Percentiles rank a stretch among this genome's conserved stretches.
phyloP scores from a whole-genome alignment of 2,888 invertebrate genomes.

The Oscheius onirici region DNA sequence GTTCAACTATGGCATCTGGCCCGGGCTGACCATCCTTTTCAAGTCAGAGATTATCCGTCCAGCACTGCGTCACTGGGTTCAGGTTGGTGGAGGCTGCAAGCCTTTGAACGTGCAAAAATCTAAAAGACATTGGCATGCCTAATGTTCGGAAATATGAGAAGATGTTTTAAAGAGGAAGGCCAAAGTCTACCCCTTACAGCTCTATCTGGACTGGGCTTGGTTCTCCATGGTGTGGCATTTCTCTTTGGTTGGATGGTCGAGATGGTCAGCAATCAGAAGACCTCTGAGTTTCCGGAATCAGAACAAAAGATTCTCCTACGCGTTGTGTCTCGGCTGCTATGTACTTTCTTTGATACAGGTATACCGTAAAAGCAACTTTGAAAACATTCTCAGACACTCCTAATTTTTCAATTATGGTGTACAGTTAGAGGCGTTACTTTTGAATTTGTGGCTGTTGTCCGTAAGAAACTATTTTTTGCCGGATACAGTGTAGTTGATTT shows the following conservation, averaged over 20 bases:
- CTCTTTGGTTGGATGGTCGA: conserved; percentile 63
- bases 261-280: conserved; percentile 64
- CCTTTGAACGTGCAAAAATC: conserved; percentile 1
- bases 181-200: conserved; percentile 37
- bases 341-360: conserved; percentile 63
- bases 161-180: not conserved
- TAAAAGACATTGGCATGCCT: conserved; percentile 20
- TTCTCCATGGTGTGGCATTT: conserved; percentile 70
- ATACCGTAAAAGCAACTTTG: no score
- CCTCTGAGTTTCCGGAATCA: conserved; percentile 62
- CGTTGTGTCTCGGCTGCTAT: conserved; percentile 60
- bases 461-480: not conserved
- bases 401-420: no score
- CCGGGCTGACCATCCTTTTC: conserved; percentile 62
- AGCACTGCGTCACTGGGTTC: conserved; percentile 61
- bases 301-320: conserved; percentile 51
- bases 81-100: conserved; percentile 38
- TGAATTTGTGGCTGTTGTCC: no score
- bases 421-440: no score
- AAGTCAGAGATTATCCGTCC: conserved; percentile 63
- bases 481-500: no score
- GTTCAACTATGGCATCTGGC: conserved; percentile 68
- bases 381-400: no score
- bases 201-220: conserved; percentile 69
- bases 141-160: conserved; percentile 25